Evolutionary conservation across 2,797 vertebrate species (phyloP), one percentile per base, ranked within the genome.

Genomic region (Myioborus melanocephalus): DNA sequence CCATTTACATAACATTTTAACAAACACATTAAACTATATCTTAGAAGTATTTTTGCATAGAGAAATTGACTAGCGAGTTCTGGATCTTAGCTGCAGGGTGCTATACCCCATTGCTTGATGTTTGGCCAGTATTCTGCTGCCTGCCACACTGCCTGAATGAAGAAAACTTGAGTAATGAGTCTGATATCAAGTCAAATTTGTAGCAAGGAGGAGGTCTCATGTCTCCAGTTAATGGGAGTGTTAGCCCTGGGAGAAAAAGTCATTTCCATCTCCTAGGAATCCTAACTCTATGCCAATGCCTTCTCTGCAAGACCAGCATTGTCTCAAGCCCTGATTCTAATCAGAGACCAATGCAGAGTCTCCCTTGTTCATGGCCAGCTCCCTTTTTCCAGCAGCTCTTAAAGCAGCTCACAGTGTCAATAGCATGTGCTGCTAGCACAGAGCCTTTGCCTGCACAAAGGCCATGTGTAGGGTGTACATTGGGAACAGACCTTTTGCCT

Each of bases 271-370:
- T 94, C 92, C 82, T 85, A 86, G 92, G 92, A 93, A 88, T 95
- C 52, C 39, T 43, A 86, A 59, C 14, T 75, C 39, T 35, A 87
- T 92, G 89, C 72, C 93, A 97, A 59, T 68, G 89, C 53, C 61
- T 88, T 49, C 61, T 94, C 72, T 3, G 22, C 4, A 7, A 93
- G 82, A 94, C 87, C 61, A 83, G 85, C 90, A 88, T 96, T 96
- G 93, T 96, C 84, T 95, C 43, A 82, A 85, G 79, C 44, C 41
- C 93, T 93, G 93, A 95, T 95, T 96, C 69, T 93, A 95, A 92
- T 91, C 92, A 91, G 87, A 83, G 92, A 95, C 92, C 82, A 95
- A 94, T 1, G 53, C 82, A 39, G 84, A 83, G 92, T 18, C 56
- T 85, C 75, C 35, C 84, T 85, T 61, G 50, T 50, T 85, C 35